Base-by-base conservation (phyloP, 2,113 vertebrate genomes). In the Struthio camelus region DNA sequence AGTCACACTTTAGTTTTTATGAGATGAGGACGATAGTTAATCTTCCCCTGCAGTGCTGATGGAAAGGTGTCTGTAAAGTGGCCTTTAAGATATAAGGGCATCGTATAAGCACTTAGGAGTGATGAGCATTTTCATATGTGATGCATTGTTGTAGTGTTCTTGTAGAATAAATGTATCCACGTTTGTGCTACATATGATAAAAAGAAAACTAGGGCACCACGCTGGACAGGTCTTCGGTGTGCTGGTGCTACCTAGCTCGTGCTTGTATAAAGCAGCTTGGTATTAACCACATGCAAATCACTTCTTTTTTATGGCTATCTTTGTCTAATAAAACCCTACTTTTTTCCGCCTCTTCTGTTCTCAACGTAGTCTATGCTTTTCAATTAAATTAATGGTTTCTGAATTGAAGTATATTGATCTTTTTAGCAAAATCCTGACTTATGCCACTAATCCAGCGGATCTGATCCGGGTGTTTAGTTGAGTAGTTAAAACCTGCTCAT, bases 91-190 rank as follows among this genome's bases (percentile, higher is more conserved):
- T 24, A 7, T 8, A 36, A 40, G 50, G 38, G 14, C 23, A 4
- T 65, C 2, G 3, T 62, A 15, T 61, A 46, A 75, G 9, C 58
- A 28, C 28, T 4, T 3, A 46, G 9, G 6, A 48, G 38, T 34
- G 42, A 30, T 13, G 44, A 70, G 38, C 34, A 5, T 15, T 73
- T 22, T 40, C 44, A 58, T 44, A 3, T 80, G 59, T 14, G 16
- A n/a, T 12, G 23, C 1, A 0, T 50, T 0, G 0, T 14, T 51
- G 18, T 38, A 2, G 20, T 34, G 5, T n/a, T 72, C 0, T 0
- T 56, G 23, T 54, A 23, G 48, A 40, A 72, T 38, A 42, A 40
- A 50, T 1, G 8, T 53, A 15, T 36, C 17, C 14, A 30, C 3
- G 0, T 44, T 14, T 61, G 75, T 72, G 66, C 38, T 34, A 10